These are phyloP conservation scores for Pachypeltis micranthus DNA, from an alignment of 1,140 invertebrate genomes.

Conservation along the genomic window DNA sequence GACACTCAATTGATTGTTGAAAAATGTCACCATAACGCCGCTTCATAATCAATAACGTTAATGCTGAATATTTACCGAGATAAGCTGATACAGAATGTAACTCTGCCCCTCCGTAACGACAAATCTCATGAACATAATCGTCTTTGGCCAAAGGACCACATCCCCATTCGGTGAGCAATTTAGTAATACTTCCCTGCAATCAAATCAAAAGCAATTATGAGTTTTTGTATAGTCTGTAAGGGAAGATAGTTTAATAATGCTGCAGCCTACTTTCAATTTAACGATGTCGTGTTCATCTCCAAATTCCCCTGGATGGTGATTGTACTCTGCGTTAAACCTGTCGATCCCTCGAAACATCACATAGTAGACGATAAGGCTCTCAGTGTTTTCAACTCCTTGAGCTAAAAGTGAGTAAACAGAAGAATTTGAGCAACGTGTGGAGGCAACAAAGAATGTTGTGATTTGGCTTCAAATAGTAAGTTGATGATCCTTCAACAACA, in stretches of 20 bases:
- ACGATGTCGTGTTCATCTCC: slow-evolving; percentile 79
- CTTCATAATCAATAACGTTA: slow-evolving; percentile 4
- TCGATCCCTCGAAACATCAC: slow-evolving; percentile 82
- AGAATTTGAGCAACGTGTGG: too few relatives aligned
- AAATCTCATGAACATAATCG: slow-evolving; percentile 91
- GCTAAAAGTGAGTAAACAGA: too few relatives aligned
- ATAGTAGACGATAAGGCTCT: slow-evolving; percentile 81
- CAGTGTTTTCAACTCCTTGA: slow-evolving; percentile 56
- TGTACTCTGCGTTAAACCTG: slow-evolving; percentile 76
- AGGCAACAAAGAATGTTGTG: too few relatives aligned
- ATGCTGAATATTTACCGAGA: slow-evolving; percentile 49
- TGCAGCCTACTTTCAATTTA: slow-evolving; percentile 59
- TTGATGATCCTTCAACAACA: too few relatives aligned
- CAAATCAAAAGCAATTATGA: slow-evolving; percentile 42
- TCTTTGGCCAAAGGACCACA: slow-evolving; percentile 68
- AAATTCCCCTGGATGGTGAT: slow-evolving; percentile 79
- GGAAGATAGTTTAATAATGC: too few relatives aligned
- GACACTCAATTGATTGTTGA: too few relatives aligned
- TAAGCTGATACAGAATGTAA: slow-evolving; percentile 91
- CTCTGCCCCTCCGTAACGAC: slow-evolving; percentile 84
- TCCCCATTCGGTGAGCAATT: slow-evolving; percentile 76
- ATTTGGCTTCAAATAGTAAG: too few relatives aligned
- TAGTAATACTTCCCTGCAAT: slow-evolving; percentile 38
- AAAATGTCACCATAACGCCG: too few relatives aligned
- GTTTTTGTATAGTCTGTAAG: slow-evolving; percentile 6